Evolutionary conservation across 2,797 vertebrate species (phyloP).

Genomic region (Pseudomugil tenellus): DNA sequence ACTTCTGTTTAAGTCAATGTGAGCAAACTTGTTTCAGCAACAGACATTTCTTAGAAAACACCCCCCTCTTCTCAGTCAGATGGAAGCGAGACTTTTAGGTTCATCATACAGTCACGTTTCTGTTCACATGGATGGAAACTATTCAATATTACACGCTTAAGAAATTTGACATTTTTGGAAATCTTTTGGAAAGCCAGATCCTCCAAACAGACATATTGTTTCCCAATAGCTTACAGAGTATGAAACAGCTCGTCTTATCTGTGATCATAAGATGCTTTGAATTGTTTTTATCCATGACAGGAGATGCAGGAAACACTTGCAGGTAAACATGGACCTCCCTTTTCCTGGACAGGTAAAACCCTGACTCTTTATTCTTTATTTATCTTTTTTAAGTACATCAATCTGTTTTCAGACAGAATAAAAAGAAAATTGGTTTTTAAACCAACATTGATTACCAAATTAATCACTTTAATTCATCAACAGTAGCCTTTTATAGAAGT

Average conservation of each 20-base stretch:
- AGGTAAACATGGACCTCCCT: background rate
- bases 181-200: background rate
- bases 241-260: background rate
- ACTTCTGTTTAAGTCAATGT: background rate
- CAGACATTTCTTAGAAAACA: background rate
- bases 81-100: background rate
- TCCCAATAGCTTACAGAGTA: background rate
- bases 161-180: too few relatives aligned
- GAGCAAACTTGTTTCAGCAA: constrained; percentile 13
- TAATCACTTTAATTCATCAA: background rate
- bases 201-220: background rate
- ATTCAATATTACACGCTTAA: background rate
- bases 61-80: background rate
- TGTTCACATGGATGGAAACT: background rate
- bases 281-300: background rate
- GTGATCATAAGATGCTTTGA: background rate
- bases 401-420: background rate
- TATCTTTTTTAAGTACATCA: too few relatives aligned
- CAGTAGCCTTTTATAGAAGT: background rate
- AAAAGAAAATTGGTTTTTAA: background rate
- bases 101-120: background rate
- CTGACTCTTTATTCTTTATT: background rate
- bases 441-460: background rate
- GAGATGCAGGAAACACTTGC: background rate
- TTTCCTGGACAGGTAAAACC: background rate